Conservation (phyloP, 2,113 vertebrate genomes). For the Sisor rabdophorus region DNA sequence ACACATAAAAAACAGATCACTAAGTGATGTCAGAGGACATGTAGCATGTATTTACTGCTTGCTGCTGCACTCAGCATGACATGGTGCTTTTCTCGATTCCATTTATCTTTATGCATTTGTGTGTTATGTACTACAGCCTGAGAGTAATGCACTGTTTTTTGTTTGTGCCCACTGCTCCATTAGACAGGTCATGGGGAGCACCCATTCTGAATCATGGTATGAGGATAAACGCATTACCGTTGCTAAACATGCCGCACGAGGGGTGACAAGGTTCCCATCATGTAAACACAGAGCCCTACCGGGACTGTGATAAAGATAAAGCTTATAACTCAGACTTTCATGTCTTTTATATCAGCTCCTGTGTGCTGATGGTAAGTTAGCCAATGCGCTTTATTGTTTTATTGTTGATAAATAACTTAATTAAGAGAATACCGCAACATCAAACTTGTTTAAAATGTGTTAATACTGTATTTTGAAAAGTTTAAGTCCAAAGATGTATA, state of each 20-base stretch:
- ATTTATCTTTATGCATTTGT: constrained; percentile 27
- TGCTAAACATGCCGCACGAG: constrained; percentile 34
- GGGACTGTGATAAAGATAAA: constrained; percentile 20
- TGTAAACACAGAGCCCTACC: constrained; percentile 2
- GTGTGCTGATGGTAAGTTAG: background rate
- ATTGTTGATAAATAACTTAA: background rate
- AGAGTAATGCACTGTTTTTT: constrained; percentile 8
- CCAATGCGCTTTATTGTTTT: background rate
- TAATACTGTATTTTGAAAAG: background rate
- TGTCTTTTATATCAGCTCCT: background rate
- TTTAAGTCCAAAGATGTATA: background rate
- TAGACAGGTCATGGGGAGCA: constrained; percentile 43
- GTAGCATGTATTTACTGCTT: background rate
- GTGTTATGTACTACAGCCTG: constrained; percentile 31
- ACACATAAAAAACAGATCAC: background rate
- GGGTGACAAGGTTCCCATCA: constrained; percentile 8
- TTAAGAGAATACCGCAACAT: background rate
- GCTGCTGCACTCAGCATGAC: constrained; percentile 9
- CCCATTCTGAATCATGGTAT: constrained; percentile 33
- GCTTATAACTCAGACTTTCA: constrained; percentile 17
- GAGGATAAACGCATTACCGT: constrained; percentile 43
- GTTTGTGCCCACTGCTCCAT: constrained; percentile 42
- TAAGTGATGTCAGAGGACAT: constrained; percentile 16
- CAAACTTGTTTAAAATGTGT: background rate
- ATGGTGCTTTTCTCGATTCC: background rate